Evolutionary conservation across 2,113 vertebrate species (phyloP), one percentile per base, ranked within the genome.

Genomic region (Festucalex cinctus): DNA sequence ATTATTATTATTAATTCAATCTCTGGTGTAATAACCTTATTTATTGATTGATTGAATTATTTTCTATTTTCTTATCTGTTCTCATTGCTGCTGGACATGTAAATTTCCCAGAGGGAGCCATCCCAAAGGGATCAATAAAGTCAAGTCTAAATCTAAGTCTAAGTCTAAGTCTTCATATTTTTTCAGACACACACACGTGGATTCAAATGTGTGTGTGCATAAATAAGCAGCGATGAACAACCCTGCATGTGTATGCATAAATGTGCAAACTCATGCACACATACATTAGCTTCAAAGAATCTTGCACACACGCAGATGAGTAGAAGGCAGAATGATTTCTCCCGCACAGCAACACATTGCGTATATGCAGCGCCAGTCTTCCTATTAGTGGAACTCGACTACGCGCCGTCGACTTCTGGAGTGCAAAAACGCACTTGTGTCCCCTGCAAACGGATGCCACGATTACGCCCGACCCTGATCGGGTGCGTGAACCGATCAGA

Each of bases 291-390:
- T 37, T 58, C 44, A 41, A 61, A 49, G 62, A 68, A n/a, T 19
- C 19, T 3, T 63, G 17, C 41, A 43, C 41, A 44, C 41, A 17
- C 5, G 20, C 54, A 35, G 59, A 73, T 24, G 67, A 72, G 66
- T 64, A 8, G 63, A 16, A 53, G 66, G 82, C 77, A 82, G 81
- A 80, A 77, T 66, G 66, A 67, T 73, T 83, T 74, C 77, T 86
- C 86, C 83, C 87, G 86, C 87, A 85, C 84, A 87, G 87, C 86
- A 90, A 89, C 87, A 89, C 86, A 89, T 86, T 89, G 86, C 85
- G 87, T 89, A 83, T 84, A 86, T 87, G 82, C 81, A 86, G 78
- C 85, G 82, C 81, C 78, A 83, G 87, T 87, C 87, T 87, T 73
- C 86, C 79, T 80, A 90, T 90, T 90, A 90, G 88, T 83, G 87